Percentiles rank a stretch among this genome's conserved stretches.
These are phyloP conservation scores for Melitaea cinxia DNA, from an alignment of 1,140 invertebrate species.

Conservation along the genomic window DNA sequence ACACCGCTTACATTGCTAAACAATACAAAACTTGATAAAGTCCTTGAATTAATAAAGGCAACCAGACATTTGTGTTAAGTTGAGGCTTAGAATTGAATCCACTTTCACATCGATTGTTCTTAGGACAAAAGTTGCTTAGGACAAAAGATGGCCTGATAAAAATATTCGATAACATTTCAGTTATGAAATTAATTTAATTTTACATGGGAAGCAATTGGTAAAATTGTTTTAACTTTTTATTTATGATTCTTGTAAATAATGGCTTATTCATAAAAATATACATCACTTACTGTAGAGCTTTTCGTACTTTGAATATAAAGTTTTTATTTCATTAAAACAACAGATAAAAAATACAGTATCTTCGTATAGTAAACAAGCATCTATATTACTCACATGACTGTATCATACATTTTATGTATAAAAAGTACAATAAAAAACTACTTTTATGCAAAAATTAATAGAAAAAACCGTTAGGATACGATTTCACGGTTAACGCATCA, in stretches of 20 bases:
- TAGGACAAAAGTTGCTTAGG: constrained; percentile 51
- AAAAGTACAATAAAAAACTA: background rate
- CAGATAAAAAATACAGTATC: too few relatives aligned
- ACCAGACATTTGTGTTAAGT: constrained; percentile 62
- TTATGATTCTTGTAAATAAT: background rate
- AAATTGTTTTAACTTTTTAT: constrained; percentile 6
- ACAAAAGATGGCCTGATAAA: constrained; percentile 70
- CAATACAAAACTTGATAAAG: constrained; percentile 63
- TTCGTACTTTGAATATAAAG: too few relatives aligned
- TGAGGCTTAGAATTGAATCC: constrained; percentile 49
- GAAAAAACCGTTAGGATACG: constrained; percentile 39
- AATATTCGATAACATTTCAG: constrained; percentile 52
- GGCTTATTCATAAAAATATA: background rate
- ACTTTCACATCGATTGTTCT: constrained; percentile 60
- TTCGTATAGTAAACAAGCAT: too few relatives aligned
- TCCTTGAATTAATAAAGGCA: constrained; percentile 69
- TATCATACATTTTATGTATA: background rate
- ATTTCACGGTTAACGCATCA: constrained; percentile 15
- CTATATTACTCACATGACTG: too few relatives aligned
- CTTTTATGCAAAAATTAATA: constrained; percentile 17
- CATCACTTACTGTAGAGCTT: too few relatives aligned
- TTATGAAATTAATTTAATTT: constrained; percentile 50
- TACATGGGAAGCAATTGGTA: constrained; percentile 34
- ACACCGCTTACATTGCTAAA: constrained; percentile 53
- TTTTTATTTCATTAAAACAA: too few relatives aligned